Base-by-base conservation (phyloP, 1,140 invertebrate species). In the Dysdera silvatica region DNA sequence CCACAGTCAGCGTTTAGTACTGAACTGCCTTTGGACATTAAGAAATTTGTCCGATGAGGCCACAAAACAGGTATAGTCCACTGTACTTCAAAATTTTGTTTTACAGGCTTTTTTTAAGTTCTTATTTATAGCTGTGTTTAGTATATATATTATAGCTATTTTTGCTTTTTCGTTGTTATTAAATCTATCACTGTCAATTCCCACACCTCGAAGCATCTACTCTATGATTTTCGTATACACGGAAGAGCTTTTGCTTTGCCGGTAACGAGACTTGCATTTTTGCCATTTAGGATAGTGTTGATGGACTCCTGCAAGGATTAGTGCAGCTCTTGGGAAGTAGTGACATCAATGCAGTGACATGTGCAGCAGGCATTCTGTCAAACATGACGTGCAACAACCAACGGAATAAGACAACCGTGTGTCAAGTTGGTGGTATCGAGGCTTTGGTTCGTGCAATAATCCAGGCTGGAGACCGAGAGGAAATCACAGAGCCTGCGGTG, bases 351-450 rank as follows among this genome's bases (percentile, higher is more conserved):
- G 88, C 95, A 56, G 92, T 98, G 12, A 97, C 94, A 16, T 98
- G 95, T 76, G 90, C 94, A 37, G 94, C 95, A 68, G 96, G 96
- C 53, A 98, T 98, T 65, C 80, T 99, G 4, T 98, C 94, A 24
- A 99, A 99, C 80, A 80, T 99, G 72, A 98, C 96, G 6, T 98
- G 96, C 78, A 98, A 98, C 78, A 99, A 98, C 80, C 92, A 95
- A 74, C 84, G 89, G 28, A 99, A 98, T 77, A 99, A 99, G 80
- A 87, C 92, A 31, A 83, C 82, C 10, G 88, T 93, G 23, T 89
- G 86, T 76, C 89, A 97, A 79, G 86, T 93, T 16, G 91, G 92
- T 47, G 95, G 95, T 45, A 93, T 98, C 56, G 91, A 95, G 71
- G 93, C 93, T 2, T 80, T 99, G 6, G 91, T 98, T 7, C 85